Percentiles rank a stretch among this genome's conserved stretches.
These are phyloP conservation scores for Sinelater perroti DNA, from an alignment of 2,888 invertebrate species.

Conservation along the genomic window DNA sequence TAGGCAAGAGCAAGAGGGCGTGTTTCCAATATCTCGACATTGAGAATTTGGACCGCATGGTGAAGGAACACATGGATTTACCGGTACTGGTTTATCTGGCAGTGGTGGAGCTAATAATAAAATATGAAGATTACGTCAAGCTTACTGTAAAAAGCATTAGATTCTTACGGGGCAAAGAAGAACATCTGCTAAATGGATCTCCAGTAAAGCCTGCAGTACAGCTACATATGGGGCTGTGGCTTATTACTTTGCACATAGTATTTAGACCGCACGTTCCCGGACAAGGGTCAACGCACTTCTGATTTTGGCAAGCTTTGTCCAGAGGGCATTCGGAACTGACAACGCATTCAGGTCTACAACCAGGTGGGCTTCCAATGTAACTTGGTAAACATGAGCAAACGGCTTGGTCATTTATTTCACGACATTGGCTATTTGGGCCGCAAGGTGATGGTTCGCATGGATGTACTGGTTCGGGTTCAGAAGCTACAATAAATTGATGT, in stretches of 20 bases:
- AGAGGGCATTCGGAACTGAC: slow-evolving; percentile 76
- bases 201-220: slow-evolving; percentile 70
- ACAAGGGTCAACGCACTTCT: slow-evolving; percentile 78
- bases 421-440: slow-evolving; percentile 70
- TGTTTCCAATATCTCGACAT: slow-evolving; percentile 69
- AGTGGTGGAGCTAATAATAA: slow-evolving; percentile 44
- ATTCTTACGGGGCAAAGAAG: slow-evolving; percentile 25
- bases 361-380: slow-evolving; percentile 71
- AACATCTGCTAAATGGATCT: slow-evolving; percentile 72
- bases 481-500: slow-evolving; percentile 33
- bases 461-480: slow-evolving; percentile 51
- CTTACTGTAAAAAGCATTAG: too few species aligned
- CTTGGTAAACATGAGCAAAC: slow-evolving; percentile 69
- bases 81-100: slow-evolving; percentile 49
- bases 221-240: slow-evolving; percentile 76
- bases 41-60: slow-evolving; percentile 83
- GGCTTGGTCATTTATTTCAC: slow-evolving; percentile 64
- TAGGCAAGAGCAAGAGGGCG: slow-evolving; percentile 71
- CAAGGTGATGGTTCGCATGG: slow-evolving; percentile 75
- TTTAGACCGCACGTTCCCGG: slow-evolving; percentile 77
- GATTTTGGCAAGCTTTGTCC: slow-evolving; percentile 72
- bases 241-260: slow-evolving; percentile 75
- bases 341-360: slow-evolving; percentile 72
- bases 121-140: slow-evolving; percentile 1
- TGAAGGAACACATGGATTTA: slow-evolving; percentile 74